Base-by-base conservation (phyloP, 2,113 vertebrate genomes). In the Tetrao urogallus region DNA sequence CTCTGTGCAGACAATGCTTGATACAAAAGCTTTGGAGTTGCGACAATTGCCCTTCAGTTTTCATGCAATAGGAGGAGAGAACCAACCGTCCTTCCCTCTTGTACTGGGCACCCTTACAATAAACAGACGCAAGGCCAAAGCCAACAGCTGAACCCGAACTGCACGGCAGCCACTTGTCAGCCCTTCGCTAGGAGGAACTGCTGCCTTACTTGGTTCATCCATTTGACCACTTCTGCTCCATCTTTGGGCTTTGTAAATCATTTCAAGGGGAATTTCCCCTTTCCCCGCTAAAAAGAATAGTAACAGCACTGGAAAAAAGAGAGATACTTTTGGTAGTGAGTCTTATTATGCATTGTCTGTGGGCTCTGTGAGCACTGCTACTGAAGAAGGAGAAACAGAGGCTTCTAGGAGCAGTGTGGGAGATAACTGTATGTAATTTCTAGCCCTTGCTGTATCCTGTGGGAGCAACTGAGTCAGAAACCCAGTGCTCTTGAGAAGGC, bases 1-100 rank as follows among this genome's bases (percentile, higher is more conserved):
- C 73, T 94, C 79, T 63, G 73, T 52, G 52, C 89, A 96, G 93
- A 94, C 91, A 95, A 95, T 87, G 91, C 89, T 52, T 45, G 69
- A 92, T 75, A 89, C 79, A 94, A 92, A 89, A 92, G 79, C 73
- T 83, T 83, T 91, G 88, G 87, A 94, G 76, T 36, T 81, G 69
- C 88, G 93, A 94, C 89, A 97, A 91, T 30, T 92, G 82, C 91
- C 91, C 93, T 92, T 94, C 60, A 94, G 82, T 91, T 95, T 82
- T 94, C 88, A 90, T 22, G 86, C 61, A 90, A 22, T 30, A 82
- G 65, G 3, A 82, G 83, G 74, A 86, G 87, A 89, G 79, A 94
- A 94, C 82, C 73, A 86, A 63, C 70, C 24, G 57, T 78, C 90
- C 79, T 71, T 90, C 77, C 36, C 61, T 65, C 0, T 92, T 88